phyloP scores from a whole-genome alignment of 2,888 invertebrate species.

The Hyposoter didymator region DNA sequence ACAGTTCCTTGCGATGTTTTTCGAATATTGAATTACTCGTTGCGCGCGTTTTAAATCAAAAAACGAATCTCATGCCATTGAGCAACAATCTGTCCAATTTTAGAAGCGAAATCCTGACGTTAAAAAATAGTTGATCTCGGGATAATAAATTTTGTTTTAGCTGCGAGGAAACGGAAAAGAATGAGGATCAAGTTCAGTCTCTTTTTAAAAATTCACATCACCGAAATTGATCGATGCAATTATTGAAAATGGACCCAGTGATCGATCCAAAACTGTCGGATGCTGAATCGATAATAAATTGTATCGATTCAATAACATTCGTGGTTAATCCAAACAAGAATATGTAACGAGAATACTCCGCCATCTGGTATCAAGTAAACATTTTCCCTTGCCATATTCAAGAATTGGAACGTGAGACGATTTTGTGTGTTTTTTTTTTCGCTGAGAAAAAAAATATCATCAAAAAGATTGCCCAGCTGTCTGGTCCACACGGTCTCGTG shows the following conservation, averaged over 20 bases:
- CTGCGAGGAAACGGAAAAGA: neutral
- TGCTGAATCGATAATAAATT: neutral
- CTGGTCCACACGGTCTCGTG: constrained; percentile 39
- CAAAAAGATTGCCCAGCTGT: constrained; percentile 52
- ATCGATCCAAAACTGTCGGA: constrained; percentile 12
- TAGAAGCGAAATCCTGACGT: neutral
- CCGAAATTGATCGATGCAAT: neutral
- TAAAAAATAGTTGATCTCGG: too few species aligned
- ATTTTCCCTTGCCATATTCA: neutral
- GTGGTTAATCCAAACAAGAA: constrained; percentile 19
- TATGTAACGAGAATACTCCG: constrained; percentile 27
- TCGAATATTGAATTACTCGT: neutral
- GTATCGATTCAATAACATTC: constrained; percentile 20
- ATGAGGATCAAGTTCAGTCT: too few species aligned
- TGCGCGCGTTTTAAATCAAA: neutral
- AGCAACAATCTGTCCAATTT: neutral
- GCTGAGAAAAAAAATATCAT: constrained; percentile 28
- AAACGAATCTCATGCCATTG: neutral
- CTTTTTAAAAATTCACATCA: neutral
- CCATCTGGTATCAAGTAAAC: constrained; percentile 30
- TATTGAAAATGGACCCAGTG: neutral
- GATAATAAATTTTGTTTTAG: neutral
- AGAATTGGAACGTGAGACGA: neutral
- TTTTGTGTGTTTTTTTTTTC: neutral
- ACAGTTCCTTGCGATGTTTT: neutral